Percentiles rank a stretch among this genome's conserved stretches.
Conservation (phyloP, 2,888 invertebrate genomes). For the Aphidius colemani region DNA sequence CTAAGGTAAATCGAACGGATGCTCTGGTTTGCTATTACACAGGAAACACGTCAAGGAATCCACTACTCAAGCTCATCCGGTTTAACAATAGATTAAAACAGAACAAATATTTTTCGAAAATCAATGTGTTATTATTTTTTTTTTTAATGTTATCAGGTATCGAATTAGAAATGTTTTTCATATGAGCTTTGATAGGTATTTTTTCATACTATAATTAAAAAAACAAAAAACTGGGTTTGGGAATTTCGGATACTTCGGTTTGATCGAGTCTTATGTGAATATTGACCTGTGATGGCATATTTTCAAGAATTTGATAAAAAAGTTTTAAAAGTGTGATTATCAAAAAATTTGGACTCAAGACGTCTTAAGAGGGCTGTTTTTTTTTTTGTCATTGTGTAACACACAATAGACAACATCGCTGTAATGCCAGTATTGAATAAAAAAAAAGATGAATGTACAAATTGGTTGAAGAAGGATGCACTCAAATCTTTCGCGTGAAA, state of each 20-base stretch:
- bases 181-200: too few relatives aligned
- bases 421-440: slow-evolving; percentile 8
- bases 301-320: too few relatives aligned
- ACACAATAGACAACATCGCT: not conserved
- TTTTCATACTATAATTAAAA: too few relatives aligned
- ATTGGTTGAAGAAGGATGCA: slow-evolving; percentile 15
- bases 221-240: too few relatives aligned
- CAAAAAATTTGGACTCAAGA: too few relatives aligned
- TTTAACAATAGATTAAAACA: slow-evolving; percentile 14
- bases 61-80: slow-evolving; percentile 6
- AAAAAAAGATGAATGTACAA: slow-evolving; percentile 15
- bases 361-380: too few relatives aligned
- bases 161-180: too few relatives aligned
- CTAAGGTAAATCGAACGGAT: slow-evolving; percentile 20
- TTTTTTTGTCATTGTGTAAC: not conserved
- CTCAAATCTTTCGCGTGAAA: slow-evolving; percentile 30
- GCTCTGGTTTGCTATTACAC: slow-evolving; percentile 5
- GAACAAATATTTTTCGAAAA: not conserved
- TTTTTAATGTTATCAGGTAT: not conserved
- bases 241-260: too few relatives aligned
- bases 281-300: too few relatives aligned
- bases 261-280: too few relatives aligned
- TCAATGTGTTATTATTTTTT: too few relatives aligned
- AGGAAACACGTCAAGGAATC: slow-evolving; percentile 19
- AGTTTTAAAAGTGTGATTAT: too few relatives aligned